These are phyloP conservation scores for Pandion haliaetus DNA, from an alignment of 2,113 vertebrate genomes.

Conservation along the genomic window DNA sequence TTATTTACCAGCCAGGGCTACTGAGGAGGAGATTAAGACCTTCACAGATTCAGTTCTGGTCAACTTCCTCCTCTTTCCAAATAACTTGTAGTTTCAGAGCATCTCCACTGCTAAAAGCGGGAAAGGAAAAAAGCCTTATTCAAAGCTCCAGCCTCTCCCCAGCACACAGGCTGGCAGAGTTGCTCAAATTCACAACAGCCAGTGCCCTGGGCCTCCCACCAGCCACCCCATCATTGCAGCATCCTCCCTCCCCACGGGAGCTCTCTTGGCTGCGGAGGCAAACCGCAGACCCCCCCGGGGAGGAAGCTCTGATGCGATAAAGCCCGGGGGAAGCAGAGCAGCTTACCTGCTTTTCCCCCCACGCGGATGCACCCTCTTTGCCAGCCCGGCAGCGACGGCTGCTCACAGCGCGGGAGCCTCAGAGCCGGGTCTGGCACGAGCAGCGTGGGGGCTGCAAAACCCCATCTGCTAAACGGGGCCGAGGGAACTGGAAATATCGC, in stretches of 20 bases:
- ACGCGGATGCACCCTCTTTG: rapidly evolving
- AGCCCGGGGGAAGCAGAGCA: neutral
- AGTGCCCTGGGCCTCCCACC: neutral
- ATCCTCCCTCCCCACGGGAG: neutral
- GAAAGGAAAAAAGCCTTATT: neutral
- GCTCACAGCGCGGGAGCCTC: rapidly evolving
- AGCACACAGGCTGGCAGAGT: neutral
- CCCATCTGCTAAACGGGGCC: neutral
- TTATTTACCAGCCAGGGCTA: neutral
- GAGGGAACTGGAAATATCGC: neutral
- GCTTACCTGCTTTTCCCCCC: too few relatives aligned
- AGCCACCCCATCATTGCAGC: neutral
- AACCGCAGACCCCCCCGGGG: neutral
- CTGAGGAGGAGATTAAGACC: neutral
- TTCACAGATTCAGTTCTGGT: neutral
- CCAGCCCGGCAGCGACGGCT: neutral
- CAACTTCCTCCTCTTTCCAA: neutral
- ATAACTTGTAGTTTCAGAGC: neutral
- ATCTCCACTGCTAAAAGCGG: rapidly evolving
- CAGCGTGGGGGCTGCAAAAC: neutral
- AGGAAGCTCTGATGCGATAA: neutral
- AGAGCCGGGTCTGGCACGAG: neutral
- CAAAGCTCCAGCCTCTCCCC: neutral
- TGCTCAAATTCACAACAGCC: neutral
- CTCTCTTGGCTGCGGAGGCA: neutral